Percentiles rank a stretch among this genome's conserved stretches.
Conservation (phyloP, 1,140 invertebrate genomes). For the Zaprionus capensis region DNA sequence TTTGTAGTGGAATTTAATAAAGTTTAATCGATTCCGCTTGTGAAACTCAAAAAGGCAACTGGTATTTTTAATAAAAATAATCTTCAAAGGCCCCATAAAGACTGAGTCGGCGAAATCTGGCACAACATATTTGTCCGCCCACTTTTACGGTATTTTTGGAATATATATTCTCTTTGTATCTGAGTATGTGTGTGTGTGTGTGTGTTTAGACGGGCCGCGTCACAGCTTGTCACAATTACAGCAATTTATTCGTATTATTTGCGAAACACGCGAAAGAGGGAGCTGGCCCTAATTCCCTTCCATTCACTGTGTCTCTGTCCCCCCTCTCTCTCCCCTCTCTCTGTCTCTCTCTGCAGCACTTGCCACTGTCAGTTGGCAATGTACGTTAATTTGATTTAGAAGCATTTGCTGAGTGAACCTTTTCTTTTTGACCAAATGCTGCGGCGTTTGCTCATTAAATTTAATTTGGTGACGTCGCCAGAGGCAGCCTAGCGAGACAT, state of each 20-base stretch:
- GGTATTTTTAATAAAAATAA: slow-evolving; percentile 39
- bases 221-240: slow-evolving; percentile 63
- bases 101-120: slow-evolving; percentile 8
- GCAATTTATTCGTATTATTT: slow-evolving; percentile 67
- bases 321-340: not conserved
- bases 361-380: slow-evolving; percentile 18
- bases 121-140: slow-evolving; percentile 17
- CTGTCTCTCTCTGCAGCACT: not conserved
- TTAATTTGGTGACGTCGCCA: slow-evolving; percentile 67
- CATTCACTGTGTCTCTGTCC: not conserved
- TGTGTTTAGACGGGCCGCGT: slow-evolving; percentile 9
- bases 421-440: slow-evolving; percentile 61
- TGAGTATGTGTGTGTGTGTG: not conserved
- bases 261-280: slow-evolving; percentile 23
- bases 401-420: slow-evolving; percentile 71
- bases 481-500: not conserved
- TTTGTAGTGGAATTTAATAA: slow-evolving; percentile 11
- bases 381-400: slow-evolving; percentile 73
- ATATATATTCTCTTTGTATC: slow-evolving; percentile 15
- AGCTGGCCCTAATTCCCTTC: not conserved
- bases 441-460: slow-evolving; percentile 66
- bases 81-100: slow-evolving; percentile 21
- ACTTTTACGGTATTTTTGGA: slow-evolving; percentile 8
- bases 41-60: slow-evolving; percentile 3
- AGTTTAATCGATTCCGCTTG: not conserved